Base-by-base conservation (phyloP, 2,888 invertebrate species). In the Archips xylosteana region DNA sequence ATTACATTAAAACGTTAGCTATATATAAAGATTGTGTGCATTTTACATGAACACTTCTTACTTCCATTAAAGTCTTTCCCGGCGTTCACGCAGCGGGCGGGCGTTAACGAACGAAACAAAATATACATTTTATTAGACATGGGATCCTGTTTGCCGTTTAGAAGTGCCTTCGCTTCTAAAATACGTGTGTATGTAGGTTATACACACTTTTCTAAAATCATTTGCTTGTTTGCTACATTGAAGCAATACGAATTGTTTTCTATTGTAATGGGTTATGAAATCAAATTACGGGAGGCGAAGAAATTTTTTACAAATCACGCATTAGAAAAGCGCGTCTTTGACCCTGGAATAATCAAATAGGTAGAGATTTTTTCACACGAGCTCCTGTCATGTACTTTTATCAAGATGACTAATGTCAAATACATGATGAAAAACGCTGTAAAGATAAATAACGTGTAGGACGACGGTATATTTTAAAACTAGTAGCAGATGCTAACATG, bases 401-500 rank as follows among this genome's bases (percentile, higher is more conserved):
- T 64, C 63, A 69, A 60, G 64, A 45, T 74, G 59, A 74, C 69
- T 73, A 69, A 74, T 60, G 69, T 39, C 59, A 69, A 69, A 74
- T 74, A 70, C 64, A 74, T 65, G 70, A 65, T 54, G 70, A 74
- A 74, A 70, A 70, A 69, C 63, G 63, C 59, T 51, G 60, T 49
- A 47, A 36, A 73, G 67, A 73, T 63, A 70, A 64, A 64, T 64
- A 69, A 34, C 45, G 54, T 54, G 73, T 74, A 70, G 74, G 72
- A 57, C 47, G 68, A 57, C 47, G 68, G 61, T 74, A 70, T 71
- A 70, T 70, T 70, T 63, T 71, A 66, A 66, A 70, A 66, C 47
- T 42, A 57, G 45, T 61, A 75, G 75, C 79, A 77, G 74, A 78
- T 78, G 78, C 42, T 60, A 59, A 23, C 64, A 39, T 34, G 34